These are phyloP conservation scores for Epirrhoe tristata DNA, from an alignment of 2,888 invertebrate species.

Conservation along the genomic window DNA sequence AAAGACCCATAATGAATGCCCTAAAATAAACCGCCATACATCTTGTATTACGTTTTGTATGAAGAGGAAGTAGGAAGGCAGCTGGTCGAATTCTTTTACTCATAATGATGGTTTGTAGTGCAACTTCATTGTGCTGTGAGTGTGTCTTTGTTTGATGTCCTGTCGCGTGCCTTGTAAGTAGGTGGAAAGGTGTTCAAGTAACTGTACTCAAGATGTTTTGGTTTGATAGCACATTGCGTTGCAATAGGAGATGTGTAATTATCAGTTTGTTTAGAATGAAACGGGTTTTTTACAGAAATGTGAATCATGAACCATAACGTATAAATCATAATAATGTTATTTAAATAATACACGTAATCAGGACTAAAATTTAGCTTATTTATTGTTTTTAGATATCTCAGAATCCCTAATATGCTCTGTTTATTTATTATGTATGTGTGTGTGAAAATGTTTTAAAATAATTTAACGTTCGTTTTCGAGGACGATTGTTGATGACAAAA, in stretches of 20 bases:
- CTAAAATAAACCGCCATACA: conserved; percentile 77
- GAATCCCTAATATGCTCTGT: too few species aligned
- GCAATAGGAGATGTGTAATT: conserved; percentile 47
- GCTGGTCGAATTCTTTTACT: conserved; percentile 80
- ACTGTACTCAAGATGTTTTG: conserved; percentile 79
- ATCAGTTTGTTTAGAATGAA: conserved; percentile 21
- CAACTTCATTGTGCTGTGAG: conserved; percentile 52
- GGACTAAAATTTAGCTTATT: too few species aligned
- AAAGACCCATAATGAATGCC: conserved; percentile 79
- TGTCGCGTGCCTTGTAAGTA: conserved; percentile 82
- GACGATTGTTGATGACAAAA: too few species aligned
- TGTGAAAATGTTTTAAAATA: too few species aligned
- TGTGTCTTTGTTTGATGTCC: conserved; percentile 71
- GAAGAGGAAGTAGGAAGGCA: conserved; percentile 82
- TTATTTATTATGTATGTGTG: too few species aligned
- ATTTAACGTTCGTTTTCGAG: too few species aligned
- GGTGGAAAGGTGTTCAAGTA: conserved; percentile 81
- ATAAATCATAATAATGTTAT: too few species aligned
- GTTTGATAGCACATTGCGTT: conserved; percentile 58
- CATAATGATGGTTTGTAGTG: conserved; percentile 82
- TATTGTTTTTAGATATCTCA: too few species aligned
- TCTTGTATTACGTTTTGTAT: conserved; percentile 83
- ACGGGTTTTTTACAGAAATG: neutral
- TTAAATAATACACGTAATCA: too few species aligned
- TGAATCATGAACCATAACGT: neutral